Conservation (phyloP, 2,113 vertebrate species). For the Columba janthina region DNA sequence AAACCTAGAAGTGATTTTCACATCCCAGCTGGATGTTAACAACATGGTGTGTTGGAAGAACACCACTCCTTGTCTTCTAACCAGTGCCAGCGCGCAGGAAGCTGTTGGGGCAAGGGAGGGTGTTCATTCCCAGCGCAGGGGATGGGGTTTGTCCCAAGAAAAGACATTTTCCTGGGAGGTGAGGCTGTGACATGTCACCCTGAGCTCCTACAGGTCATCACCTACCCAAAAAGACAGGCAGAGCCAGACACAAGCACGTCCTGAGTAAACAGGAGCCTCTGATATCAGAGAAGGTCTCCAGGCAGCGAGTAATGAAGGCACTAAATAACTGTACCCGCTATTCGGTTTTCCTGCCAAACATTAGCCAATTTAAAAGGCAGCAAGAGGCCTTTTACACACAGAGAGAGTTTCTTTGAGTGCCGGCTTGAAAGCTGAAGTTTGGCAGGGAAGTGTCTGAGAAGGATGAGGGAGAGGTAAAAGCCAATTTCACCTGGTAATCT, state of each 20-base stretch:
- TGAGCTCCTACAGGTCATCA: constrained; percentile 22
- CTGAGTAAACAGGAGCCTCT: constrained; percentile 58
- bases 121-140: constrained; percentile 7
- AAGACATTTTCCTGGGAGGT: not conserved
- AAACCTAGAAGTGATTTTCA: constrained; percentile 67
- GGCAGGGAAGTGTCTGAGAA: constrained; percentile 77
- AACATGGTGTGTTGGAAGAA: constrained; percentile 14
- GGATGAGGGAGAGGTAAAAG: constrained; percentile 67
- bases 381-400: constrained; percentile 73
- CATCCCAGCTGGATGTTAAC: constrained; percentile 62
- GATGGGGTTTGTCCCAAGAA: constrained; percentile 45
- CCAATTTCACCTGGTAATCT: constrained; percentile 80
- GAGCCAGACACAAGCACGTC: not conserved
- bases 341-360: constrained; percentile 64
- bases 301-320: constrained; percentile 47
- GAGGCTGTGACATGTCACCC: not conserved
- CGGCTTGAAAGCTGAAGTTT: constrained; percentile 77
- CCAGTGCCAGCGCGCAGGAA: constrained; percentile 4
- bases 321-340: constrained; percentile 57
- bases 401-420: constrained; percentile 73
- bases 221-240: not conserved
- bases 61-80: constrained; percentile 43
- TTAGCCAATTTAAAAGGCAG: constrained; percentile 72
- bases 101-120: constrained; percentile 31
- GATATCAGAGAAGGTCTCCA: constrained; percentile 60